These are phyloP conservation scores for Morone chrysops DNA, from an alignment of 2,113 vertebrate species.

Conservation along the genomic window DNA sequence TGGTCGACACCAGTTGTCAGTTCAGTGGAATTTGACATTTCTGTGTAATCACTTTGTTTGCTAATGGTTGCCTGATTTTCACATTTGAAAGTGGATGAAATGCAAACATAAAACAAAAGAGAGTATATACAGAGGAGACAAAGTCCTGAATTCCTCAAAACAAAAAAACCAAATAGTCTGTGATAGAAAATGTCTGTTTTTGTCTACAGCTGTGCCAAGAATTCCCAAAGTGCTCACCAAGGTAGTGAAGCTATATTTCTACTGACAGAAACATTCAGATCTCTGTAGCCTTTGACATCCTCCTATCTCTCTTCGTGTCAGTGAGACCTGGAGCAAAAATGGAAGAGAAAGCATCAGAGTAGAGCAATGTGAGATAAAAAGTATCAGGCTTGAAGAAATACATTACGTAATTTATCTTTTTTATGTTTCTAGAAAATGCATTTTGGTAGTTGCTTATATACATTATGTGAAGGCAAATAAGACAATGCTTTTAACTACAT, in stretches of 20 bases:
- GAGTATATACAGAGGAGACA: background rate
- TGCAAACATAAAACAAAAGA: background rate
- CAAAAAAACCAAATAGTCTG: conserved; percentile 11
- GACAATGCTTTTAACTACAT: background rate
- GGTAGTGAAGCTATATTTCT: conserved; percentile 40
- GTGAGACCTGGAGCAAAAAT: conserved; percentile 1
- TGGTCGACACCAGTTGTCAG: background rate
- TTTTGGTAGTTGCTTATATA: background rate
- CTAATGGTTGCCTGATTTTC: background rate
- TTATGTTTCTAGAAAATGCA: background rate
- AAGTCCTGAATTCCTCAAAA: background rate
- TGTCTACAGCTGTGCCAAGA: conserved; percentile 17
- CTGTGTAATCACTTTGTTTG: background rate
- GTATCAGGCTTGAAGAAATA: background rate
- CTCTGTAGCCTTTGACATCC: conserved; percentile 34
- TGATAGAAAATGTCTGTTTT: conserved; percentile 24
- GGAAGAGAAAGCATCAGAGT: background rate
- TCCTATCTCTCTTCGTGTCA: conserved; percentile 29
- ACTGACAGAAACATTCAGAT: conserved; percentile 40
- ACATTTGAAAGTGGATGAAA: background rate
- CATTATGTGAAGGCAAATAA: background rate
- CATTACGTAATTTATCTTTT: no score
- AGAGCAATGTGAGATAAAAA: background rate
- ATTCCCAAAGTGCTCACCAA: conserved; percentile 34
- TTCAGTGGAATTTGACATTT: background rate